A percentile compares a stretch with the other conserved stretches of the same genome.
Conservation (phyloP, 2,797 vertebrate species). For the Oryzias dopingdopingensis region DNA sequence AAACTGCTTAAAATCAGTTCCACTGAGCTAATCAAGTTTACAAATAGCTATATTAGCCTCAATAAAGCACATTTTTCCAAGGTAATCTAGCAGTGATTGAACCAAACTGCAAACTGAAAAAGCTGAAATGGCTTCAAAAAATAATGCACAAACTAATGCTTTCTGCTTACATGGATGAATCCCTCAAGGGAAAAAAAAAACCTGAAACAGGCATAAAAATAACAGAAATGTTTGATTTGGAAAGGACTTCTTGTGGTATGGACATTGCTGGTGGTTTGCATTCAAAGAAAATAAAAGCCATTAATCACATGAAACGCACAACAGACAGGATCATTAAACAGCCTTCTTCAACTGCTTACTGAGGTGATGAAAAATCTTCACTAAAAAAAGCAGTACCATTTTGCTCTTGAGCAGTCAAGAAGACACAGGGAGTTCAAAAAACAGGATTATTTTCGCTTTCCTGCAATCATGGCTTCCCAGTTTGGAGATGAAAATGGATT, state of each 20-base stretch:
- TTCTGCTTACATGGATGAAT: conserved; percentile 22
- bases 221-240: conserved; percentile 46
- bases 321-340: conserved; percentile 76
- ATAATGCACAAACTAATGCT: not conserved
- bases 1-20: not conserved
- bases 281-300: conserved; percentile 70
- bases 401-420: conserved; percentile 71
- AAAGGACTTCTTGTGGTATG: conserved; percentile 48
- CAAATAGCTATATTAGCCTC: not conserved
- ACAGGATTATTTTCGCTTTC: conserved; percentile 21
- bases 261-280: conserved; percentile 66
- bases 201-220: conserved; percentile 26
- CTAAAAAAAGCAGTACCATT: conserved; percentile 65
- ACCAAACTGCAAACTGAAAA: not conserved
- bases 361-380: conserved; percentile 75
- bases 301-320: conserved; percentile 69
- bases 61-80: conserved; percentile 6
- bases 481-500: conserved; percentile 5
- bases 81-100: not conserved
- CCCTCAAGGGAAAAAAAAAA: conserved; percentile 12
- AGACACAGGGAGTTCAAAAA: conserved; percentile 62
- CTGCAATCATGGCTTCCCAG: conserved; percentile 22
- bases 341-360: conserved; percentile 67
- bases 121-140: conserved; percentile 2
- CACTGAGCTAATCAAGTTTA: not conserved